Evolutionary conservation across 2,888 invertebrate genomes (phyloP), one percentile per base, ranked within the genome.

Genomic region (Melieria crassipennis): DNA sequence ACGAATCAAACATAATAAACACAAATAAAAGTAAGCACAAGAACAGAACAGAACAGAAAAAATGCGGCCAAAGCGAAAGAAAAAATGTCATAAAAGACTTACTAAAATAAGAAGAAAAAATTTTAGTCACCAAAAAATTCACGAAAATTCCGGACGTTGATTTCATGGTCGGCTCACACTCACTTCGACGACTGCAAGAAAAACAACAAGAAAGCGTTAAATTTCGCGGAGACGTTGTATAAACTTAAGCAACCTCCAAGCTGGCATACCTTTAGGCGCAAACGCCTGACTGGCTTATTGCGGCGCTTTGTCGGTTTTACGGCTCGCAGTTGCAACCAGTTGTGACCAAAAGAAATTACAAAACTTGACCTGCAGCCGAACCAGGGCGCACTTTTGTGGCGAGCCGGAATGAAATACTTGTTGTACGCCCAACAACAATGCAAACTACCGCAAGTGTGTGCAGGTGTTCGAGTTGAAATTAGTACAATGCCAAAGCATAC

Each of bases 391-490:
- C 52, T 50, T 52, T 61, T 60, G 47, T 67, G 57, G 30, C 11
- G 4, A n/a, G 11, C 30, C 7, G 61, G 52, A 67, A 60, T 50
- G 60, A 50, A 58, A 52, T 60, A 52, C 67, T 61, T 66, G 42
- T 58, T 56, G 47, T 46, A 66, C 47, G 16, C 65, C 52, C 13
- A 16, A 65, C 10, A 46, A 57, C 65, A 3, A 11, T 42, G 10
- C 16, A 13, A 56, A 56, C 1, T 43, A 45, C 13, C 9, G 48
- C 16, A 45, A 46, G 10, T 56, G 16, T 45, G 5, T 30, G 16
- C 67, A 67, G 60, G 67, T 67, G 60, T 67, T 60, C 61, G 61
- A 61, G 61, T 61, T 61, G 16, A 67, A 60, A 67, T 52, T 67
- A 61, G 1, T 3, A 30, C 30, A 30, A 30, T 30, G 30, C 30